A percentile compares a stretch with the other conserved stretches of the same genome.
Conservation (phyloP, 2,113 vertebrate species). For the Petaurus breviceps region DNA sequence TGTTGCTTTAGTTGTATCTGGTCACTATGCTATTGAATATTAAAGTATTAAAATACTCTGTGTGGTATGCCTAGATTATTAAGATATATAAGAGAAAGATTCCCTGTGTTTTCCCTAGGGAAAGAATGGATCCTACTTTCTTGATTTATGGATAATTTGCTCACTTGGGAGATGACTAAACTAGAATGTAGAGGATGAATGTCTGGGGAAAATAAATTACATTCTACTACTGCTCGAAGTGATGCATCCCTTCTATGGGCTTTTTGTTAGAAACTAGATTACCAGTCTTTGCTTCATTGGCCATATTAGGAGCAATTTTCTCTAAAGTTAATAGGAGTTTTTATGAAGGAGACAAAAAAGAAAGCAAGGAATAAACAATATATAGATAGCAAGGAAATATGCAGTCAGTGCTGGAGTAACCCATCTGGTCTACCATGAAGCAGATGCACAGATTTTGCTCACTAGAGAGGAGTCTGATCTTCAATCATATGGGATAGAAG, state of each 20-base stretch:
- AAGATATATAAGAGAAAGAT: neutral
- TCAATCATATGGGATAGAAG: constrained; percentile 41
- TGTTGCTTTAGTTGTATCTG: neutral
- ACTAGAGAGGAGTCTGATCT: neutral
- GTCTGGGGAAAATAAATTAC: constrained; percentile 66
- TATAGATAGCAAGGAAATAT: constrained; percentile 68
- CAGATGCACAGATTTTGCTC: constrained; percentile 48
- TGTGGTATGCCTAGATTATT: constrained; percentile 39
- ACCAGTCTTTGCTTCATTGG: constrained; percentile 46
- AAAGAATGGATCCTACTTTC: constrained; percentile 59
- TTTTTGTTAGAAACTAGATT: constrained; percentile 57
- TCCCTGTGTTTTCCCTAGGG: constrained; percentile 40
- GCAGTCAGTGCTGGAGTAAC: constrained; percentile 41
- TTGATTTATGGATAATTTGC: constrained; percentile 68
- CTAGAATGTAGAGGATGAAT: constrained; percentile 58
- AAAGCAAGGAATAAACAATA: constrained; percentile 72
- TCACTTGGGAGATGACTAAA: constrained; percentile 63
- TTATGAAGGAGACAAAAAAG: constrained; percentile 71
- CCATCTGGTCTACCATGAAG: constrained; percentile 58
- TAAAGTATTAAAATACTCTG: constrained; percentile 30
- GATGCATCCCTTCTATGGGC: constrained; percentile 72
- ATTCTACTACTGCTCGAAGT: constrained; percentile 62
- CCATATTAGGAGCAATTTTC: constrained; percentile 72
- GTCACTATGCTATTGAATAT: neutral
- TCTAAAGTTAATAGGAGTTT: constrained; percentile 66